Conservation (phyloP, 2,888 invertebrate species). For the Cataglyphis altisquamis region DNA sequence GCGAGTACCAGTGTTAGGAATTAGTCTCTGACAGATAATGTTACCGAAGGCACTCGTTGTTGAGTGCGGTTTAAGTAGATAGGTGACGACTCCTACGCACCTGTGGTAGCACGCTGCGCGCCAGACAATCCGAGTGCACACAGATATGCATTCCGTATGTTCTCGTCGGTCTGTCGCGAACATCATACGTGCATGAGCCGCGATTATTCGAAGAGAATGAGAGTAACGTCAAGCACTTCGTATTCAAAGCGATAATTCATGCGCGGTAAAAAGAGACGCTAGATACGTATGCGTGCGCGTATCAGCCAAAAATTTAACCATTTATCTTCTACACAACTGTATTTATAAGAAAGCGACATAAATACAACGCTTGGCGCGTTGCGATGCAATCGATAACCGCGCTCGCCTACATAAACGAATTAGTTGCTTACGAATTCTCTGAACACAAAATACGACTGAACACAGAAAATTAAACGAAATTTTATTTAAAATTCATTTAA, state of each 20-base stretch:
- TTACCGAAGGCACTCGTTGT: constrained; percentile 41
- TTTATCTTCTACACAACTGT: constrained; percentile 33
- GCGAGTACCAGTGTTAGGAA: constrained; percentile 20
- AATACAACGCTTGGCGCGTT: background rate
- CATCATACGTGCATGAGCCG: constrained; percentile 72
- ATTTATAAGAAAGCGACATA: constrained; percentile 42
- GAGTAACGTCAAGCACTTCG: constrained; percentile 73
- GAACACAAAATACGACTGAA: constrained; percentile 16
- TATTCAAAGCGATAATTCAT: constrained; percentile 73
- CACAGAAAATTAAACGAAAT: constrained; percentile 28
- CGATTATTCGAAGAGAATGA: constrained; percentile 75
- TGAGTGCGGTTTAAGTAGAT: constrained; percentile 14
- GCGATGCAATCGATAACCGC: constrained; percentile 10
- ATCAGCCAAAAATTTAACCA: constrained; percentile 36
- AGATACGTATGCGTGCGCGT: constrained; percentile 50
- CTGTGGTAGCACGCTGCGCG: constrained; percentile 39
- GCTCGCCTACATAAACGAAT: constrained; percentile 38
- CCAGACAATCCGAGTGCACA: constrained; percentile 59
- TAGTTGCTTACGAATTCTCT: constrained; percentile 23
- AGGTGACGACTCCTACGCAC: constrained; percentile 42
- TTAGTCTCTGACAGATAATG: constrained; percentile 39
- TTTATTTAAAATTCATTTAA: background rate
- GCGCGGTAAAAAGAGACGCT: constrained; percentile 60
- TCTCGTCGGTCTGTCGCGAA: constrained; percentile 42
- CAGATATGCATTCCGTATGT: constrained; percentile 42